Evolutionary conservation across 2,797 vertebrate genomes (phyloP), one percentile per base, ranked within the genome.

Genomic region (Lagodon rhomboides): DNA sequence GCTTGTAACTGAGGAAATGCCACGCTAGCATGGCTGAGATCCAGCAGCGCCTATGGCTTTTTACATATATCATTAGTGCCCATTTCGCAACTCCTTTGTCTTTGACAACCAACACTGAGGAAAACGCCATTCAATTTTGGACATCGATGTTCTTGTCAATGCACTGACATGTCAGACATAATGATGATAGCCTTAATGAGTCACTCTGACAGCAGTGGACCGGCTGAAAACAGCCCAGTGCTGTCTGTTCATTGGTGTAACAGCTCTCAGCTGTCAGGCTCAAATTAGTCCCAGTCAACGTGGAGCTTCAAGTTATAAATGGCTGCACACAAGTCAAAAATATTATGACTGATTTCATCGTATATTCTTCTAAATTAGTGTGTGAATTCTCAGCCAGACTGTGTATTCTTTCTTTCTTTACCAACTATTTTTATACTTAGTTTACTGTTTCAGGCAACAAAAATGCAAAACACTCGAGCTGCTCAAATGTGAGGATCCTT

Each of bases 241-340:
- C 7, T 73, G 64, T 63, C 22, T 59, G n/a, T 46, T 15, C 18
- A 17, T 2, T 60, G 34, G 30, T 27, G 3, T 3, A 11, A 17
- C 59, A 46, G 55, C 20, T 43, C 22, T 20, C 72, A 83, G 67
- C 62, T 81, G 65, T 64, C 69, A 50, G 41, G 16, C 65, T 83
- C 46, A 61, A 8, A 58, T 80, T 63, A 73, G 75, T 64, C 17
- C 20, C 10, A 20, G 46, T 17, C 9, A 54, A 74, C 47, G 30
- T 62, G 53, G 23, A 6, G 47, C 56, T 44, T 53, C 50, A 4
- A 17, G 64, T 61, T 85, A 55, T 73, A 46, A 46, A 38, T 68
- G 54, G 63, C 0, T 70, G 27, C 50, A 41, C 54, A 43, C 43
- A 16, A 13, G n/a, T 5, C 1, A 3, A 44, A 44, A 44, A 18